Percentiles rank a stretch among this genome's conserved stretches.
Conservation (phyloP, 2,888 invertebrate genomes). For the Hyalella azteca region DNA sequence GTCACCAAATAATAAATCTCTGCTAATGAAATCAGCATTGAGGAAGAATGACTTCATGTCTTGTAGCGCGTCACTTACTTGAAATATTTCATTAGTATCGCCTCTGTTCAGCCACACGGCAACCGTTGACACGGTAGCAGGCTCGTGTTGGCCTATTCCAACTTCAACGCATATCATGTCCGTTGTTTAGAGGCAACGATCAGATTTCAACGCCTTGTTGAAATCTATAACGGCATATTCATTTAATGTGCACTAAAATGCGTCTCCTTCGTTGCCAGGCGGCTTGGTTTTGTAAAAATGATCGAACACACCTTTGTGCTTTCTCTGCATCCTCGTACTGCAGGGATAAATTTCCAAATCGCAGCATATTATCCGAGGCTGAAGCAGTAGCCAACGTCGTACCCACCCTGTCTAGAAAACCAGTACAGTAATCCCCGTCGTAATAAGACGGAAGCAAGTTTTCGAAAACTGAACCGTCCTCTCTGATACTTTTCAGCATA, state of each 20-base stretch:
- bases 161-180: background rate
- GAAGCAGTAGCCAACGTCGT: background rate
- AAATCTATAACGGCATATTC: background rate
- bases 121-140: background rate
- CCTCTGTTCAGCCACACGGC: background rate
- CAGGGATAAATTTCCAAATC: background rate
- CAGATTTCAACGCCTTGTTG: background rate
- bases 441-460: background rate
- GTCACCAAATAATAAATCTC: too few species aligned
- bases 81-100: background rate
- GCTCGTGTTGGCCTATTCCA: background rate
- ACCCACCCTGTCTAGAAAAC: background rate
- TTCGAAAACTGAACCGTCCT: background rate
- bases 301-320: background rate
- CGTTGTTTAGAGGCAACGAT: background rate
- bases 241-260: background rate
- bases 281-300: background rate
- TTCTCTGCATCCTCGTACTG: background rate
- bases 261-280: background rate
- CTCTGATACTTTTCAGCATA: background rate
- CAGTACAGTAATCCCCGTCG: slow-evolving; percentile 9
- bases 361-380: background rate
- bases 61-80: background rate
- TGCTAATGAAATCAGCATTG: background rate
- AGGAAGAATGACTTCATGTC: background rate